These are phyloP conservation scores for Cheilosia pagana DNA, from an alignment of 2,888 invertebrate species.

Conservation along the genomic window DNA sequence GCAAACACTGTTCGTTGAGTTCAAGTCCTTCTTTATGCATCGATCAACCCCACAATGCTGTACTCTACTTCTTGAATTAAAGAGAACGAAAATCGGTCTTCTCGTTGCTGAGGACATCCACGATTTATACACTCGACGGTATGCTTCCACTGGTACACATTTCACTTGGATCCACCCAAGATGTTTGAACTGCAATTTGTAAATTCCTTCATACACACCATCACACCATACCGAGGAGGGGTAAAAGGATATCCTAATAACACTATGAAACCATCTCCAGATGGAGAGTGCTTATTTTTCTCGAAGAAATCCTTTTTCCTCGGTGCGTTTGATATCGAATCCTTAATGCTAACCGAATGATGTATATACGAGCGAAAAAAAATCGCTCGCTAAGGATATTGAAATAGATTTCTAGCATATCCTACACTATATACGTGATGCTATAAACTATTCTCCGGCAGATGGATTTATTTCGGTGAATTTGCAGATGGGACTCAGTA, in stretches of 20 bases:
- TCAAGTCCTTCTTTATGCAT: slow-evolving; percentile 1
- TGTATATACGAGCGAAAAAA: not conserved
- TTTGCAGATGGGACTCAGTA: slow-evolving; percentile 8
- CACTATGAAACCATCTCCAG: slow-evolving; percentile 9
- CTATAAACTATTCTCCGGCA: slow-evolving; percentile 39
- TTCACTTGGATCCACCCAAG: slow-evolving; percentile 38
- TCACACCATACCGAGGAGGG: not conserved
- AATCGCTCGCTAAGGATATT: slow-evolving; percentile 24
- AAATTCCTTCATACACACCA: slow-evolving; percentile 12
- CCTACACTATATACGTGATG: slow-evolving; percentile 2
- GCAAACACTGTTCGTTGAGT: slow-evolving; percentile 26
- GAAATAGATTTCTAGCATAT: slow-evolving; percentile 37
- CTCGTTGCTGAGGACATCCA: slow-evolving; percentile 5
- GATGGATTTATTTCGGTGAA: slow-evolving; percentile 29
- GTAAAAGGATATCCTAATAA: slow-evolving; percentile 7
- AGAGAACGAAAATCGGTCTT: not conserved
- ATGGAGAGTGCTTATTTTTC: slow-evolving; percentile 3
- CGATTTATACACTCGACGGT: slow-evolving; percentile 36
- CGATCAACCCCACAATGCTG: not conserved
- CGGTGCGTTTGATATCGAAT: slow-evolving; percentile 26
- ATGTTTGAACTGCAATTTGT: slow-evolving; percentile 60
- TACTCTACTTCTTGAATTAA: slow-evolving; percentile 10
- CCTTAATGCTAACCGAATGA: slow-evolving; percentile 27
- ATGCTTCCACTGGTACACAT: slow-evolving; percentile 25
- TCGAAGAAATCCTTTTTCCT: not conserved